These are phyloP conservation scores for Acanthisitta chloris DNA, from an alignment of 2,113 vertebrate genomes.

Conservation along the genomic window DNA sequence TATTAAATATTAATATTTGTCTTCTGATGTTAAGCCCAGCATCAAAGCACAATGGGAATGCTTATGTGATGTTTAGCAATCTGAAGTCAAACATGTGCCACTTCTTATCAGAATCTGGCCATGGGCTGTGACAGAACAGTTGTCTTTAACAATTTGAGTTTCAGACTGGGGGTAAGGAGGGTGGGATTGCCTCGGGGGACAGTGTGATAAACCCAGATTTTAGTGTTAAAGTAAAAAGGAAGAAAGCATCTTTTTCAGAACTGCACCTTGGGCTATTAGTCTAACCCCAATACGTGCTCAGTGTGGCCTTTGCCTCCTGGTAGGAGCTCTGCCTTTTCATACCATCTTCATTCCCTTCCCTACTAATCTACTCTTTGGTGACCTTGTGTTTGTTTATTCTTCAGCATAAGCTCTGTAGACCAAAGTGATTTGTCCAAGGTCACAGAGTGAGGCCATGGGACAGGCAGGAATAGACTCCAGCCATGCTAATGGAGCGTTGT, in stretches of 20 bases:
- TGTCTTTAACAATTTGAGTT: background rate
- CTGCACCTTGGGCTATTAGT: background rate
- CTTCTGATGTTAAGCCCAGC: constrained; percentile 21
- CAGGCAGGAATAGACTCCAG: background rate
- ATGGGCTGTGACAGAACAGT: background rate
- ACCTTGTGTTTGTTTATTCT: background rate
- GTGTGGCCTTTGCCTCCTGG: background rate
- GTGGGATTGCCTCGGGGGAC: background rate
- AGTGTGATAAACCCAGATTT: background rate
- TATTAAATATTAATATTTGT: constrained; percentile 53
- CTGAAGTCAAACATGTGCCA: background rate
- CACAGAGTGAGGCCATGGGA: background rate
- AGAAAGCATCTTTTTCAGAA: background rate
- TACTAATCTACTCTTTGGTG: background rate
- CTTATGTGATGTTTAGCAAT: constrained; percentile 29
- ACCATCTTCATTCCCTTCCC: background rate
- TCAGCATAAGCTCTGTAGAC: background rate
- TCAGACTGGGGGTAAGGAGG: background rate
- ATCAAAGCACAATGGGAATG: constrained; percentile 28
- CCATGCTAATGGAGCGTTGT: background rate
- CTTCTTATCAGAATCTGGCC: background rate
- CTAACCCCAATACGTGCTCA: accelerated
- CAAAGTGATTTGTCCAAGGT: background rate
- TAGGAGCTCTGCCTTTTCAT: background rate
- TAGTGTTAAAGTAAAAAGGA: background rate